phyloP scores from a whole-genome alignment of 2,888 invertebrate genomes.

The Chirona hameri region DNA sequence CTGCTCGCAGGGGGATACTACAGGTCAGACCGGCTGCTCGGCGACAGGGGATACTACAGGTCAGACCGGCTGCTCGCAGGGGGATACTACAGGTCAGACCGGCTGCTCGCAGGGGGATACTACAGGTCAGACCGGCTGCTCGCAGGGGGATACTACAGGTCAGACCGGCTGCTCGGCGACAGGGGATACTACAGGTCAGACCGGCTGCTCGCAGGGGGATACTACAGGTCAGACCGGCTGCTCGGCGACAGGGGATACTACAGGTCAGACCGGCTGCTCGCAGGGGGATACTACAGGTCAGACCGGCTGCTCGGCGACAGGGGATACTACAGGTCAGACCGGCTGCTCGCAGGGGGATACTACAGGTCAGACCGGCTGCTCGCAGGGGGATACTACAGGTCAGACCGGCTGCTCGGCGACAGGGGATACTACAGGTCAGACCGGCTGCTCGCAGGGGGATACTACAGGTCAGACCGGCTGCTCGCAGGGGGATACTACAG shows the following conservation, averaged over 20 bases:
- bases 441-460: conserved; percentile 2
- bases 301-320: conserved; percentile 22
- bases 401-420: conserved; percentile 23
- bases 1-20: conserved; percentile 6
- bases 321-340: background rate
- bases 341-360: background rate
- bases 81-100: background rate
- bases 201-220: background rate
- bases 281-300: background rate
- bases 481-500: too few species aligned
- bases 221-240: background rate
- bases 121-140: background rate
- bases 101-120: background rate
- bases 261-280: background rate
- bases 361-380: background rate
- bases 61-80: background rate
- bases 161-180: background rate
- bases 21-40: background rate
- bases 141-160: conserved; percentile 8
- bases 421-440: background rate
- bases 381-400: too few species aligned
- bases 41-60: conserved; percentile 22
- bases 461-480: conserved; percentile 3
- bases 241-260: conserved; percentile 14
- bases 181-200: background rate